phyloP scores from a whole-genome alignment of 2,113 vertebrate genomes.

The Proteles cristata region DNA sequence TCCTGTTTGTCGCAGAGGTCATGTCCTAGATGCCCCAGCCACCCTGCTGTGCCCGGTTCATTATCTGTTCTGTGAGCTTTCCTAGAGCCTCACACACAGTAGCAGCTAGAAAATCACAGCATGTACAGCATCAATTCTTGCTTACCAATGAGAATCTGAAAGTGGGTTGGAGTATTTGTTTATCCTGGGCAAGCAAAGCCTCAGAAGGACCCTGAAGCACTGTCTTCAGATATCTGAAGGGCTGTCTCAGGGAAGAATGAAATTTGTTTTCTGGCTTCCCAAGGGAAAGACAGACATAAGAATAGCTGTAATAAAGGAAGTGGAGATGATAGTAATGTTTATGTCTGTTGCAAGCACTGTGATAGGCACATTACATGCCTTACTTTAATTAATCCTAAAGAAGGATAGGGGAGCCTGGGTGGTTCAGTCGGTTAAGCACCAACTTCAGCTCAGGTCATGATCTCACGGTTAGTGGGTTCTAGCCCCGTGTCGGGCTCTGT shows the following conservation, averaged over 20 bases:
- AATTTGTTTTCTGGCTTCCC: conserved; percentile 71
- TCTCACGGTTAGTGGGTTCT: too few relatives aligned
- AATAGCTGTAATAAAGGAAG: not conserved
- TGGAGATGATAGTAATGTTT: not conserved
- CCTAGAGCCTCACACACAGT: not conserved
- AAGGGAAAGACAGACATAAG: conserved; percentile 15
- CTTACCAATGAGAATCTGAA: conserved; percentile 55
- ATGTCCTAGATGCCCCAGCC: not conserved
- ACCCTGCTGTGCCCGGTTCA: not conserved
- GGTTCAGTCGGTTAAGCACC: too few relatives aligned
- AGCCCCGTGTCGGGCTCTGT: too few relatives aligned
- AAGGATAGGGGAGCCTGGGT: not conserved
- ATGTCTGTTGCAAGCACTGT: not conserved
- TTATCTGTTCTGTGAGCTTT: not conserved
- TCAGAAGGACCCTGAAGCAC: conserved; percentile 66
- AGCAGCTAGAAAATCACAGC: conserved; percentile 3
- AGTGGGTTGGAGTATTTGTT: conserved; percentile 73
- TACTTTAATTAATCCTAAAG: not conserved
- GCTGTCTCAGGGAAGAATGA: conserved; percentile 60
- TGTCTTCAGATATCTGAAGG: conserved; percentile 71
- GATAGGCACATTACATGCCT: not conserved
- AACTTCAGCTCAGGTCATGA: too few relatives aligned
- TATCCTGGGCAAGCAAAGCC: conserved; percentile 58
- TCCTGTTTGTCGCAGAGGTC: not conserved
- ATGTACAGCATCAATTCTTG: not conserved